These are phyloP conservation scores for Chirona hameri DNA, from an alignment of 2,888 invertebrate species.

Conservation along the genomic window DNA sequence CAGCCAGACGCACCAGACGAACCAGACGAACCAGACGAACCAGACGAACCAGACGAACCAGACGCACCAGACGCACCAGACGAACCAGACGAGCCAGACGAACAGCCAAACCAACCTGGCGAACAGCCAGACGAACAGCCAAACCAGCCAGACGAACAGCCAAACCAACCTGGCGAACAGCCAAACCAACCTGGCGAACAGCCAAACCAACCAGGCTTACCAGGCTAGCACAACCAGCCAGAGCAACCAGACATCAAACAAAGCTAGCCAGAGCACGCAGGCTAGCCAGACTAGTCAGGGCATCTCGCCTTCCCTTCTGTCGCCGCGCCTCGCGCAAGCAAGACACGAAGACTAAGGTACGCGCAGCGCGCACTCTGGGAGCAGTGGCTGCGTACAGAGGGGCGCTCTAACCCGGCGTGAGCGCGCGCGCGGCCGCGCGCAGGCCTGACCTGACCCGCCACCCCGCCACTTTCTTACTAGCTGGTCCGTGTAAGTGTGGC, in stretches of 20 bases:
- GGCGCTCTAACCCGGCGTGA: background rate
- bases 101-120: background rate
- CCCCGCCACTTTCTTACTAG: too few species aligned
- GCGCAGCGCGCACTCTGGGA: background rate
- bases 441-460: too few species aligned
- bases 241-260: background rate
- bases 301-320: background rate
- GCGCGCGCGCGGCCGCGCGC: background rate
- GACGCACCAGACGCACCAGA: background rate
- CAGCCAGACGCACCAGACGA: background rate
- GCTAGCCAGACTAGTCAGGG: too few species aligned
- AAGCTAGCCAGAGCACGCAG: too few species aligned
- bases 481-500: too few species aligned
- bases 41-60: too few species aligned
- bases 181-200: too few species aligned
- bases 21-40: background rate
- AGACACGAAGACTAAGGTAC: slow-evolving; percentile 3
- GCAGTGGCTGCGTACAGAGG: background rate
- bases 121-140: too few species aligned
- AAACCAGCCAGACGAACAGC: too few species aligned
- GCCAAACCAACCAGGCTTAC: too few species aligned
- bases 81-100: background rate
- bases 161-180: too few species aligned
- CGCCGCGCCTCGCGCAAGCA: background rate
- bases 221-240: too few species aligned